Evolutionary conservation across 2,797 vertebrate species (phyloP).

Genomic region (Eospalax fontanierii): DNA sequence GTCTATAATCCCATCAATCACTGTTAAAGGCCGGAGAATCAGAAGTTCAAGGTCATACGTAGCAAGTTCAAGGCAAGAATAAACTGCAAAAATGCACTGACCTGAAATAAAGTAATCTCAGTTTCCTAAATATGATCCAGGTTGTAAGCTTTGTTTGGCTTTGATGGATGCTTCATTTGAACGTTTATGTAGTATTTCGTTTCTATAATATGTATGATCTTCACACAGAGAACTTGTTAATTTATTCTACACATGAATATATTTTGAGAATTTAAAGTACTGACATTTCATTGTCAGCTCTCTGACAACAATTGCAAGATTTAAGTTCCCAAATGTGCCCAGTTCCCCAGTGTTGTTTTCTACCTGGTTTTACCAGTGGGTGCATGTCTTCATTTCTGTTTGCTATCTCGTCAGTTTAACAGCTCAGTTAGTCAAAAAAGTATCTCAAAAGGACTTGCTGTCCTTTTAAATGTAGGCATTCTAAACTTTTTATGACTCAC

Average conservation of each 20-base stretch:
- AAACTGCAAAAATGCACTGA: background rate
- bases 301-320: no score
- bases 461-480: constrained; percentile 41
- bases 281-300: constrained; percentile 41
- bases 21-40: background rate
- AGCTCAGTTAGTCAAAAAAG: constrained; percentile 40
- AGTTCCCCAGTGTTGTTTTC: constrained; percentile 7
- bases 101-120: background rate
- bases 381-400: constrained; percentile 34
- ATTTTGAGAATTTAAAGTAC: constrained; percentile 14
- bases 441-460: constrained; percentile 20
- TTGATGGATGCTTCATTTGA: background rate
- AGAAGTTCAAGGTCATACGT: background rate
- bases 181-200: background rate
- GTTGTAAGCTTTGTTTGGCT: background rate
- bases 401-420: background rate
- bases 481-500: constrained; percentile 23
- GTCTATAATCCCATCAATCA: background rate
- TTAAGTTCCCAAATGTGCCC: background rate
- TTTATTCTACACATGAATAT: constrained; percentile 43
- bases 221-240: constrained; percentile 2
- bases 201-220: constrained; percentile 8
- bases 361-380: constrained; percentile 49
- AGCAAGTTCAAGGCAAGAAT: background rate
- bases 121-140: constrained; percentile 6